Percentiles rank a stretch among this genome's conserved stretches.
These are phyloP conservation scores for Hartigia nigra DNA, from an alignment of 2,888 invertebrate genomes.

Conservation along the genomic window DNA sequence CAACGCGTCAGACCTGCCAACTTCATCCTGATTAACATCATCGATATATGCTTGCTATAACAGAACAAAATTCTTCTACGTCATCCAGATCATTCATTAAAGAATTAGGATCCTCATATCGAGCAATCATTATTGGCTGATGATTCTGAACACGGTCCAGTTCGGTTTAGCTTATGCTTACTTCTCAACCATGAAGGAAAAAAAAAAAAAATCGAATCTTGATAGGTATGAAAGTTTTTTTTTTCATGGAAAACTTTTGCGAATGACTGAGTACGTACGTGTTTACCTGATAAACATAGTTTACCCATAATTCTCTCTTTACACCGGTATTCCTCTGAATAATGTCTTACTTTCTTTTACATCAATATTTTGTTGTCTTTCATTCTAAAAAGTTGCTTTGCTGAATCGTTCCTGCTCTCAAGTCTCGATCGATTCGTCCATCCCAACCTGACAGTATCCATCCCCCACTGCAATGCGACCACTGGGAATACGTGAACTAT, in stretches of 20 bases:
- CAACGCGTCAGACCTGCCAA: slow-evolving; percentile 39
- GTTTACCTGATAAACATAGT: neutral
- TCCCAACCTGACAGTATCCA: neutral
- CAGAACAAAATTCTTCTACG: neutral
- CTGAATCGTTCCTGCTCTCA: neutral
- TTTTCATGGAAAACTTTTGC: neutral
- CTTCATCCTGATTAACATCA: slow-evolving; percentile 8
- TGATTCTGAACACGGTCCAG: neutral
- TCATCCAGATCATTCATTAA: neutral
- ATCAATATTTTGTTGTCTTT: neutral
- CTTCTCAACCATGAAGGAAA: neutral
- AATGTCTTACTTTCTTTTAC: neutral
- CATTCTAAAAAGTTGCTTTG: neutral
- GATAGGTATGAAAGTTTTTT: neutral
- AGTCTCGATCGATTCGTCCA: neutral
- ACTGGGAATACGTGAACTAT: neutral
- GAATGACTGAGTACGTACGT: neutral
- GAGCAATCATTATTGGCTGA: neutral
- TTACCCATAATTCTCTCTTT: neutral
- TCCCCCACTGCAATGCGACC: neutral
- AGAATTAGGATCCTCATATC: neutral
- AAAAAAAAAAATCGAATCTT: neutral
- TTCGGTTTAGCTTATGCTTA: neutral
- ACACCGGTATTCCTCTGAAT: neutral
- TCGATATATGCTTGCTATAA: neutral